Evolutionary conservation across 2,797 vertebrate genomes (phyloP).

Genomic region (Epinephelus awoara): DNA sequence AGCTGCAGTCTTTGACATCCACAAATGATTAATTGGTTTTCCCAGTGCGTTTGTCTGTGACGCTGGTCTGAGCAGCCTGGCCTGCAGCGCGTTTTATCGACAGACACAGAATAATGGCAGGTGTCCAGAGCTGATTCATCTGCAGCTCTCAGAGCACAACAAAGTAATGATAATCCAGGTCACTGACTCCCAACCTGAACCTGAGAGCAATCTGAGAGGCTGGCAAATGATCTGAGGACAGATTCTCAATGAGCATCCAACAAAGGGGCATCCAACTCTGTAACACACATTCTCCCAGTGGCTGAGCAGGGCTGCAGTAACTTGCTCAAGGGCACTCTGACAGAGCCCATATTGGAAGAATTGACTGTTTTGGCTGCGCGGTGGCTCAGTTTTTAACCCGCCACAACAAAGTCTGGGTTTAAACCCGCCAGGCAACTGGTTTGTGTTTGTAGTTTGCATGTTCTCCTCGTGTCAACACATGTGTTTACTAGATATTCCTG

Average conservation of each 20-base stretch:
- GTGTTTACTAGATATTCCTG: background rate
- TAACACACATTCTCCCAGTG: background rate
- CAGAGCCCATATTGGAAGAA: background rate
- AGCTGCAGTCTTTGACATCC: constrained; percentile 16
- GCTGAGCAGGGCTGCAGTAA: background rate
- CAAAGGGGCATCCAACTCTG: background rate
- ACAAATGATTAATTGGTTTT: constrained; percentile 59
- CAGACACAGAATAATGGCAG: constrained; percentile 45
- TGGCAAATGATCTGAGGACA: constrained; percentile 12
- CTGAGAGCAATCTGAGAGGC: constrained; percentile 1
- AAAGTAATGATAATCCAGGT: constrained; percentile 45
- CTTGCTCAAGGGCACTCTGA: constrained; percentile 13
- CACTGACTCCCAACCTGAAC: constrained; percentile 26
- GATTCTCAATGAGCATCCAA: background rate
- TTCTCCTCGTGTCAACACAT: background rate
- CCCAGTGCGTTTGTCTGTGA: constrained; percentile 38
- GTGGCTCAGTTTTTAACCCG: background rate
- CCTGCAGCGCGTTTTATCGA: constrained; percentile 59
- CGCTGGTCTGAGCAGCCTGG: constrained; percentile 14
- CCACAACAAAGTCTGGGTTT: background rate
- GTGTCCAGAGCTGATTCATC: constrained; percentile 53
- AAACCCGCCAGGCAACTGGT: background rate
- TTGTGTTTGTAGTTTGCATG: background rate
- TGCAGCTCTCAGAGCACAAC: constrained; percentile 18
- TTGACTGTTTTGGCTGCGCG: constrained; percentile 1